These are phyloP conservation scores for Corythornis madagascariensis DNA, from an alignment of 2,113 vertebrate species.

Conservation along the genomic window DNA sequence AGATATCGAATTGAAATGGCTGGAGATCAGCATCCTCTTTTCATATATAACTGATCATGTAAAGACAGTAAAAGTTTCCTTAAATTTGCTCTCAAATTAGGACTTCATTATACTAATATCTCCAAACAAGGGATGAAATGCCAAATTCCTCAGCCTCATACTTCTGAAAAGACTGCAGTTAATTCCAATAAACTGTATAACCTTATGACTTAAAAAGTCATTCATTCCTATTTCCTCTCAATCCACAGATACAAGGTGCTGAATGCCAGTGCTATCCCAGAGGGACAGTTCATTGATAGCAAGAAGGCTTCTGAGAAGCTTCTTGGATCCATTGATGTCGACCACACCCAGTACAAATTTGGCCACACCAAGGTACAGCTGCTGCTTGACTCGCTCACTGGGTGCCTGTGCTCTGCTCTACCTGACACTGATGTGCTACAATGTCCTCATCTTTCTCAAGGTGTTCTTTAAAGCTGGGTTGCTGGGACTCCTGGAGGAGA, in stretches of 20 bases:
- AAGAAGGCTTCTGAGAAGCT: conserved; percentile 92
- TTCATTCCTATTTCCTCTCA: background rate
- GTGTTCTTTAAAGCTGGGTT: conserved; percentile 94
- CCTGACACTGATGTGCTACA: background rate
- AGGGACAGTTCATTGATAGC: conserved; percentile 89
- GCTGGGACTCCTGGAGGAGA: conserved; percentile 87
- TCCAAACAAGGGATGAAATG: background rate
- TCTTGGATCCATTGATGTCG: conserved; percentile 83
- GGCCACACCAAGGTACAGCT: conserved; percentile 87
- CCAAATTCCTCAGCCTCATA: background rate
- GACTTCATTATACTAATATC: background rate
- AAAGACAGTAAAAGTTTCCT: background rate
- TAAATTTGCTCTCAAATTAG: background rate
- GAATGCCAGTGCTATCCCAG: conserved; percentile 84
- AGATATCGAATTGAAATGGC: background rate
- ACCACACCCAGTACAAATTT: conserved; percentile 87
- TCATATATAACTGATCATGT: background rate
- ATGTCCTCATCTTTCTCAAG: conserved; percentile 57
- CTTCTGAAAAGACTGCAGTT: background rate
- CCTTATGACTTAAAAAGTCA: background rate
- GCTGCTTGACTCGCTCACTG: background rate
- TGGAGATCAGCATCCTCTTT: background rate
- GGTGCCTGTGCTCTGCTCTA: background rate
- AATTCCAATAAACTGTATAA: background rate
- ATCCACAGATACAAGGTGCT: conserved; percentile 77